Conservation (phyloP, 2,113 vertebrate genomes). For the Cromileptes altivelis region DNA sequence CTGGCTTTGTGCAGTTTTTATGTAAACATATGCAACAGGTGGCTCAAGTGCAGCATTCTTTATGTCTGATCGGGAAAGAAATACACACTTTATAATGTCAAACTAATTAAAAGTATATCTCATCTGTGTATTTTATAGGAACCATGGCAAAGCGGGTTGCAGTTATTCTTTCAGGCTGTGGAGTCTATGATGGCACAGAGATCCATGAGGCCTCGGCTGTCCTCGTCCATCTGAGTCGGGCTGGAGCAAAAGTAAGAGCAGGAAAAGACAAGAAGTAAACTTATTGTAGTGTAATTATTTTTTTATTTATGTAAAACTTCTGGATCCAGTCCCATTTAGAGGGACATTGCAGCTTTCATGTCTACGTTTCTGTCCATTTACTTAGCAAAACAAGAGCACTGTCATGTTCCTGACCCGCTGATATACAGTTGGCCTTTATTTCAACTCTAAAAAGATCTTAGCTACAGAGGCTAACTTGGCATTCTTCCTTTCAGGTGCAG, state of each 20-base stretch:
- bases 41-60: background rate
- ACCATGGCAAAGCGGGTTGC: constrained; percentile 88
- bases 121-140: constrained; percentile 50
- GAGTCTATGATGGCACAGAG: constrained; percentile 90
- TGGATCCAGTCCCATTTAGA: background rate
- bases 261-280: background rate
- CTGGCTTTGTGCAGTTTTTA: constrained; percentile 44
- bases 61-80: background rate
- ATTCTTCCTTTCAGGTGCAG: constrained; percentile 82
- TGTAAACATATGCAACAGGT: constrained; percentile 19
- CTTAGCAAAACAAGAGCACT: background rate
- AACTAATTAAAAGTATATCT: background rate
- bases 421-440: background rate
- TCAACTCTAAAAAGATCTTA: background rate
- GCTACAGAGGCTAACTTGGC: background rate
- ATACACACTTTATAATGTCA: background rate
- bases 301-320: background rate
- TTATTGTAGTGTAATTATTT: background rate
- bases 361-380: background rate
- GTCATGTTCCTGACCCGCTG: background rate
- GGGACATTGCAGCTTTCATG: background rate
- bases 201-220: constrained; percentile 90
- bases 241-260: constrained; percentile 87
- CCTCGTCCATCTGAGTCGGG: constrained; percentile 90
- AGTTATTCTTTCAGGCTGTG: constrained; percentile 89